phyloP scores from a whole-genome alignment of 2,797 vertebrate genomes.

The Melanotaenia pygmaea region DNA sequence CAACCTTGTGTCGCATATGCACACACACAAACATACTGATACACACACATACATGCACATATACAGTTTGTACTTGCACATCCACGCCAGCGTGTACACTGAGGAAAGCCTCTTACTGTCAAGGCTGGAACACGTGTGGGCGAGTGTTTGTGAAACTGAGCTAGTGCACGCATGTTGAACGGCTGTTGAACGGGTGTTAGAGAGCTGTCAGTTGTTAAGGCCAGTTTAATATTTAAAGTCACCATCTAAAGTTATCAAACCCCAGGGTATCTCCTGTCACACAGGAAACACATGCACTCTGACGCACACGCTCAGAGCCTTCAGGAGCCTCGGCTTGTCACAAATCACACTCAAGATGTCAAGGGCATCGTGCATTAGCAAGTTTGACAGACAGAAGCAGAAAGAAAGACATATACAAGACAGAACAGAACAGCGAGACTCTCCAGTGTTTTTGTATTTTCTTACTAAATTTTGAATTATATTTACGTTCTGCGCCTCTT shows the following conservation, averaged over 20 bases:
- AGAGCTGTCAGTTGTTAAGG: conserved; percentile 73
- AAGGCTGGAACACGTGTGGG: conserved; percentile 75
- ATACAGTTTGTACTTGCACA: conserved; percentile 42
- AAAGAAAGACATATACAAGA: conserved; percentile 47
- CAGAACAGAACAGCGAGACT: conserved; percentile 22
- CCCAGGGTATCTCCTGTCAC: conserved; percentile 69
- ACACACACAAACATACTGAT: conserved; percentile 15
- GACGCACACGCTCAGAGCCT: conserved; percentile 61
- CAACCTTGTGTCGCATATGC: conserved; percentile 68
- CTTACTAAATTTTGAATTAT: conserved; percentile 15
- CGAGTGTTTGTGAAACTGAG: conserved; percentile 63
- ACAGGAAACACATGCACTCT: conserved; percentile 31
- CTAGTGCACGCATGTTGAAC: conserved; percentile 60
- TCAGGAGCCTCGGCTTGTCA: conserved; percentile 74
- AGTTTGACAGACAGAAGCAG: conserved; percentile 68
- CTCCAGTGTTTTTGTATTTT: not conserved
- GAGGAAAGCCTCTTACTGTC: conserved; percentile 79
- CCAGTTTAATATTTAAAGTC: conserved; percentile 82
- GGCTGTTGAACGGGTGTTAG: conserved; percentile 64
- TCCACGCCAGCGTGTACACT: conserved; percentile 45
- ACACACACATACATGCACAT: conserved; percentile 1
- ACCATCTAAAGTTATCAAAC: conserved; percentile 70
- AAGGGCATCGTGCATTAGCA: conserved; percentile 75
- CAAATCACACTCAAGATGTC: conserved; percentile 78
- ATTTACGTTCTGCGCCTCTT: conserved; percentile 41